Base-by-base conservation (phyloP, 2,888 invertebrate species). In the Zonitis immaculata region DNA sequence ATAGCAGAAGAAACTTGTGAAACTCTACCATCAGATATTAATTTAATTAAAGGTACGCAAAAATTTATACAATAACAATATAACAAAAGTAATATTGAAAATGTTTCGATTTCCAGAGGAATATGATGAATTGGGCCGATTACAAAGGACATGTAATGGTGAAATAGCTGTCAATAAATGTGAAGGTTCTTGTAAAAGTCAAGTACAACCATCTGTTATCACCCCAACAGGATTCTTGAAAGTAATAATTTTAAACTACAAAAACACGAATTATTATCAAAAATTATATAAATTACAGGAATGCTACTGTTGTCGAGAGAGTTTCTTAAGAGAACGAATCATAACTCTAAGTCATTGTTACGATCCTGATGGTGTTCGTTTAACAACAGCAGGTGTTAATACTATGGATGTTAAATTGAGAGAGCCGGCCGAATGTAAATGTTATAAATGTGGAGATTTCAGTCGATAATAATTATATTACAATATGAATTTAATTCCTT, bases 151-250 rank as follows among this genome's bases (percentile, higher is more conserved):
- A 11, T 95, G 95, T 71, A 92, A 89, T 71, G 93, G 91, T 0
- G 93, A 92, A 75, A 84, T 95, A 42, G 86, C 84, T 11, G 92
- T 95, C 0, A 94, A 91, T 71, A 95, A 95, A 79, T 95, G 95
- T 71, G 95, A 95, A 75, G 95, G 95, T 20, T 85, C 89, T 60
- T 95, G 95, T 73, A 88, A 83, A 62, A 95, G 95, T 60, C 92
- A 92, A 78, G 92, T 95, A 44, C 91, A 93, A 68, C 94, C 95
- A 1, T 93, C 92, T 46, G 91, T 94, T 28, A 86, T 89, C 53
- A 88, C 92, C 12, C 84, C 90, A 4, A 91, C 91, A 39, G 94
- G 94, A 64, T 94, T 95, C 78, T 79, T 90, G 58, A 95, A 94
- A 83, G 90, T 89, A 76, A 47, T 35, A 6, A 16, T 18, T 44